phyloP scores from a whole-genome alignment of 1,140 invertebrate genomes.

The Drosophila ercepeae region DNA sequence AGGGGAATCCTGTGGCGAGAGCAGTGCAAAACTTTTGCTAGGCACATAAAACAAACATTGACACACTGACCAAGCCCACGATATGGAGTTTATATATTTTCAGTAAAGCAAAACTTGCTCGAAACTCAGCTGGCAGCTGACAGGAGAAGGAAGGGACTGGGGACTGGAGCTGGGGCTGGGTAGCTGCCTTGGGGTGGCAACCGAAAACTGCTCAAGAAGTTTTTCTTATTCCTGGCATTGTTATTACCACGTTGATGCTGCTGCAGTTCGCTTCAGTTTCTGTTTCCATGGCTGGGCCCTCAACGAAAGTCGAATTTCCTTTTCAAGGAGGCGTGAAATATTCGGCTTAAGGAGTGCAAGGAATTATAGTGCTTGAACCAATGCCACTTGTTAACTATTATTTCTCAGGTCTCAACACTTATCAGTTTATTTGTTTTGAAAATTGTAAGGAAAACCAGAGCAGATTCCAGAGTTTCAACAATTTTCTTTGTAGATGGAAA shows the following conservation, averaged over 20 bases:
- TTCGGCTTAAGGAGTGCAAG: constrained; percentile 24
- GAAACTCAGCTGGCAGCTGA: constrained; percentile 67
- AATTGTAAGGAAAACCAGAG: background rate
- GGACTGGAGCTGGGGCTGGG: background rate
- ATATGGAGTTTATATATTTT: constrained; percentile 67
- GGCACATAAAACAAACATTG: constrained; percentile 78
- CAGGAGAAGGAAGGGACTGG: constrained; percentile 8
- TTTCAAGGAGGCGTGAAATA: constrained; percentile 46
- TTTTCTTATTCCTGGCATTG: constrained; percentile 65
- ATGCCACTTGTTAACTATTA: constrained; percentile 31
- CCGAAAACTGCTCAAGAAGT: constrained; percentile 61
- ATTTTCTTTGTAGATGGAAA: background rate
- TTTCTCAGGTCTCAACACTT: constrained; percentile 11
- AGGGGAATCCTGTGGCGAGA: background rate
- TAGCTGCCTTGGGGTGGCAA: constrained; percentile 2
- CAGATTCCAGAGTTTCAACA: background rate
- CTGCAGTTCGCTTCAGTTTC: constrained; percentile 23
- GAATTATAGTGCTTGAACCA: constrained; percentile 35
- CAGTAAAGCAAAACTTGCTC: constrained; percentile 63
- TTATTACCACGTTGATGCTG: constrained; percentile 64
- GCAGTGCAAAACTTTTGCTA: constrained; percentile 38
- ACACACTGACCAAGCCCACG: constrained; percentile 70
- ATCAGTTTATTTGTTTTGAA: constrained; percentile 26
- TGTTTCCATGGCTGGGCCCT: constrained; percentile 32
- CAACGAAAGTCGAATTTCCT: constrained; percentile 23